Conservation (phyloP, 2,113 vertebrate species). For the Stegostoma tigrinum region DNA sequence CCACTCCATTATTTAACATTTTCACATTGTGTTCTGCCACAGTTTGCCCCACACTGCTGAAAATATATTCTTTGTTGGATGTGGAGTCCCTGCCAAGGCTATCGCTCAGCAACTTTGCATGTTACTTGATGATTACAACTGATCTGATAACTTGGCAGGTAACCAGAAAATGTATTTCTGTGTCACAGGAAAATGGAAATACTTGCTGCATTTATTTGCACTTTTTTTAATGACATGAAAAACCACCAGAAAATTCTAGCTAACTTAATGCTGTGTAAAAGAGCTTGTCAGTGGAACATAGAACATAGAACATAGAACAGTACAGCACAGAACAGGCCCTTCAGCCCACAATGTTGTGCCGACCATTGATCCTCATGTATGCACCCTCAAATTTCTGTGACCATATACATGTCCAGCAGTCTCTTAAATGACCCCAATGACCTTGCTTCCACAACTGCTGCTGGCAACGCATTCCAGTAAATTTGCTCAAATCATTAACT, state of each 20-base stretch:
- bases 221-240: neutral
- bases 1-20: neutral
- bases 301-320: too few species aligned
- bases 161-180: neutral
- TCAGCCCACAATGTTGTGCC: too few species aligned
- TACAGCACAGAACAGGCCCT: too few species aligned
- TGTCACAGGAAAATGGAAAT: constrained; percentile 30
- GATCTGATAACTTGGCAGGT: constrained; percentile 17
- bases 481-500: neutral
- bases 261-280: neutral
- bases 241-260: neutral
- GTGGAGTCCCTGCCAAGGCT: neutral
- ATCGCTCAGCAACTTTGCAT: neutral
- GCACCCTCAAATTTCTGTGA: too few species aligned
- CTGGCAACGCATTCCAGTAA: too few species aligned
- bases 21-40: neutral
- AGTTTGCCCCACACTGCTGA: neutral
- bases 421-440: too few species aligned
- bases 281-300: neutral
- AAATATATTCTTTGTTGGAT: neutral
- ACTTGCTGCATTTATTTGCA: neutral
- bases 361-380: too few species aligned
- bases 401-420: too few species aligned
- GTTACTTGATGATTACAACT: neutral
- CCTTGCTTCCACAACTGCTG: too few species aligned